Percentiles rank a stretch among this genome's conserved stretches.
These are phyloP conservation scores for Brachionus angularis DNA, from an alignment of 1,140 invertebrate genomes.

Conservation along the genomic window DNA sequence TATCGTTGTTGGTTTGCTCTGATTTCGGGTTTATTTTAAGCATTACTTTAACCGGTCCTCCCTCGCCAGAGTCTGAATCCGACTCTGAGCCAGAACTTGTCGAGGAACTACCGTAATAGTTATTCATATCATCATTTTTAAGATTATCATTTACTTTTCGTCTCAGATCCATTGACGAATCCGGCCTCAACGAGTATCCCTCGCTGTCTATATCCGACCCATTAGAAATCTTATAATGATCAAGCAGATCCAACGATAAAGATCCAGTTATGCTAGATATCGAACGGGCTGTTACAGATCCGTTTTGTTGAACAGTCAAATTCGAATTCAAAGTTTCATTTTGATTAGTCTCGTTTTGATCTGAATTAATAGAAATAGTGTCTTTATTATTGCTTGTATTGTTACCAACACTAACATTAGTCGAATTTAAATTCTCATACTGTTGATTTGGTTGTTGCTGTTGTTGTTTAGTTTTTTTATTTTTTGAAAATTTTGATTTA, in stretches of 20 bases:
- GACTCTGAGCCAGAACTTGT: background rate
- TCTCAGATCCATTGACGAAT: conserved; percentile 8
- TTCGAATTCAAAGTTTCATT: too few species aligned
- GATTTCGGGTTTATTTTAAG: conserved; percentile 38
- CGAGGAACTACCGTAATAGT: background rate
- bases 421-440: too few species aligned
- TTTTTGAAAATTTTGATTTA: conserved; percentile 1
- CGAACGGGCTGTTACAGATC: too few species aligned
- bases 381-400: too few species aligned
- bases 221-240: conserved; percentile 13
- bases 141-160: background rate
- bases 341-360: too few species aligned
- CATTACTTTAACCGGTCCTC: conserved; percentile 33
- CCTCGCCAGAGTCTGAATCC: conserved; percentile 28
- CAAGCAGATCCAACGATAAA: background rate
- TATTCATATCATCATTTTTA: conserved; percentile 28
- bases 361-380: too few species aligned
- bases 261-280: background rate
- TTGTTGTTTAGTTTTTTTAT: background rate
- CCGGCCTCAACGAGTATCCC: conserved; percentile 10
- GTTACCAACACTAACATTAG: too few species aligned
- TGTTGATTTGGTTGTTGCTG: background rate
- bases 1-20: background rate
- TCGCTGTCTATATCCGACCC: conserved; percentile 16
- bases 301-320: too few species aligned